A percentile compares a stretch with the other conserved stretches of the same genome.
Evolutionary conservation across 2,888 invertebrate species (phyloP).

Genomic region (Arge pagana): DNA sequence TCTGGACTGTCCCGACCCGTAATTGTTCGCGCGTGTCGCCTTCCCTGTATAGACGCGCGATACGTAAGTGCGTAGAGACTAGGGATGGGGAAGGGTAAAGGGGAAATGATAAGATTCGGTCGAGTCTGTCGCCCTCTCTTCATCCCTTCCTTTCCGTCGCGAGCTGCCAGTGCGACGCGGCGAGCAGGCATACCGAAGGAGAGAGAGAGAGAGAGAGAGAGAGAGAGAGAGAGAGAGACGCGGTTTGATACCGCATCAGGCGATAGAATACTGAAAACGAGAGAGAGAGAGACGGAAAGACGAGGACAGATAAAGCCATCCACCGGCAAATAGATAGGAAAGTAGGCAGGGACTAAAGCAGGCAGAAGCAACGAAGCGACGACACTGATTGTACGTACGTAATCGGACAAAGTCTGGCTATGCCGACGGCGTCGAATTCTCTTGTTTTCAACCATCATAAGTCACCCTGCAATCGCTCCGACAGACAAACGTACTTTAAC

Average conservation of each 20-base stretch:
- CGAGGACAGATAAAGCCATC: constrained; percentile 9
- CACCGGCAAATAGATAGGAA: constrained; percentile 18
- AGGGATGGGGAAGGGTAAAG: neutral
- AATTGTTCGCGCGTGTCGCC: too few relatives aligned
- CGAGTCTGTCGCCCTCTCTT: too few relatives aligned
- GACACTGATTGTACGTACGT: neutral
- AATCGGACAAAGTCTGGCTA: constrained; percentile 16
- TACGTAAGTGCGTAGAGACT: neutral
- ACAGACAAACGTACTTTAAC: constrained; percentile 18
- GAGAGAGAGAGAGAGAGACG: constrained; percentile 8
- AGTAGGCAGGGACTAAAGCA: neutral
- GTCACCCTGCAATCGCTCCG: constrained; percentile 17
- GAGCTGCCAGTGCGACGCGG: too few relatives aligned
- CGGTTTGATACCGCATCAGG: neutral
- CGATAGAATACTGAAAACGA: constrained; percentile 6
- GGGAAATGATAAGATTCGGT: constrained; percentile 2
- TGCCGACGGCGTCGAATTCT: constrained; percentile 12
- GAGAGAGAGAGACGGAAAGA: constrained; percentile 8
- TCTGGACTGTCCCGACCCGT: too few relatives aligned
- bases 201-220: constrained; percentile 6
- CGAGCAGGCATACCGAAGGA: too few relatives aligned
- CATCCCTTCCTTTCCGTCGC: too few relatives aligned
- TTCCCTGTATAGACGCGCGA: constrained; percentile 1
- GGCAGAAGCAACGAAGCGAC: constrained; percentile 1
- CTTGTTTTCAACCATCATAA: constrained; percentile 12